Conservation (phyloP, 2,113 vertebrate species). For the Sakesphorus luctuosus region DNA sequence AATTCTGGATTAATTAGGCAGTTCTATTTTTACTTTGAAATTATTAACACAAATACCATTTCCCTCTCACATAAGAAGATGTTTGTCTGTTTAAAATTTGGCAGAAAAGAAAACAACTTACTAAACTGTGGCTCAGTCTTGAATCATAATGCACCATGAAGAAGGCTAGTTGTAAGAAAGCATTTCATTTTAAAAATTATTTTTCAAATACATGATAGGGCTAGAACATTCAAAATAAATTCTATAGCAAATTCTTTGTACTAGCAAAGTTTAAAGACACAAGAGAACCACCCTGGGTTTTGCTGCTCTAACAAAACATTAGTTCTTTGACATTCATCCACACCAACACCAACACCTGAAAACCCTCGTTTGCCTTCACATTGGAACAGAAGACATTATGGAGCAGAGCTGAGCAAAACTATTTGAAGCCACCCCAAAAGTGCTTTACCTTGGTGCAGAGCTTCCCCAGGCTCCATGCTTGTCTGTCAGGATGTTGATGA, state of each 20-base stretch:
- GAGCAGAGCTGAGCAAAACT: not conserved
- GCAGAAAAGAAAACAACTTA: not conserved
- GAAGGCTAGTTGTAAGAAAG: not conserved
- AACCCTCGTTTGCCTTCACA: not conserved
- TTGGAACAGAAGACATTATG: not conserved
- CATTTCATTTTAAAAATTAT: not conserved
- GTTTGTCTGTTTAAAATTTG: not conserved
- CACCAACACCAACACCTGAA: not conserved
- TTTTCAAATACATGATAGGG: not conserved
- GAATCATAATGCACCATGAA: not conserved
- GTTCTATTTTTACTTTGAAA: not conserved
- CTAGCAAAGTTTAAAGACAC: not conserved
- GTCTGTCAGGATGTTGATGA: conserved; percentile 95
- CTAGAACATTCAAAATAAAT: not conserved
- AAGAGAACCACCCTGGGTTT: not conserved
- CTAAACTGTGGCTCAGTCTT: not conserved
- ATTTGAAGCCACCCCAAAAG: not conserved
- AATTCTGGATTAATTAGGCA: not conserved
- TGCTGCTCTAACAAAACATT: not conserved
- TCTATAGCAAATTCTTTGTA: not conserved
- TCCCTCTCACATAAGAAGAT: not conserved
- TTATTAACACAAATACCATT: not conserved
- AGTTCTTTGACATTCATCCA: not conserved
- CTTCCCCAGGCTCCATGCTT: conserved; percentile 96
- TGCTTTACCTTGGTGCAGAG: conserved; percentile 85